Percentiles rank a stretch among this genome's conserved stretches.
These are phyloP conservation scores for Chrysochloris asiatica DNA, from an alignment of 2,113 vertebrate species.

Conservation along the genomic window DNA sequence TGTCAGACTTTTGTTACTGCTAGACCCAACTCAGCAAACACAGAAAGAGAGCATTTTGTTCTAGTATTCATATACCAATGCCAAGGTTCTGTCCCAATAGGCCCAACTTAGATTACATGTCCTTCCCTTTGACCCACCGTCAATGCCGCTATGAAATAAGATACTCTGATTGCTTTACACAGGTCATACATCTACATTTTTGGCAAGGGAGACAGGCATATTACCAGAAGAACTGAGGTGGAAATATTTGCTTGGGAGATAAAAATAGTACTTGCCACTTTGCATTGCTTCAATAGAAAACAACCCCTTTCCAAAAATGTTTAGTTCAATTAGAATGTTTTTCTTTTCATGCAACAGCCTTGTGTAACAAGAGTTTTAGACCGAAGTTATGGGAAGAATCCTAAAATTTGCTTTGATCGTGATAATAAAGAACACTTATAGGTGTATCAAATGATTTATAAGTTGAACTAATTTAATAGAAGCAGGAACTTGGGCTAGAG, in stretches of 20 bases:
- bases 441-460: background rate
- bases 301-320: background rate
- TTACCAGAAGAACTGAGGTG: background rate
- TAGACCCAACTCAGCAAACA: background rate
- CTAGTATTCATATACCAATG: background rate
- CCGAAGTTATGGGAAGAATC: background rate
- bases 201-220: background rate
- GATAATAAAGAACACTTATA: background rate
- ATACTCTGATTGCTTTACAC: background rate
- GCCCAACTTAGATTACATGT: background rate
- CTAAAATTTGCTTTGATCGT: background rate
- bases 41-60: background rate
- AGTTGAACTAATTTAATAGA: background rate
- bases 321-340: background rate
- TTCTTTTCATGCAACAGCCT: background rate
- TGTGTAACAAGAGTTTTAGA: background rate
- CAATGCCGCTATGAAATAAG: background rate
- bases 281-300: background rate
- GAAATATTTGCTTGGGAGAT: slow-evolving; percentile 5
- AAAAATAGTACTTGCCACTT: background rate
- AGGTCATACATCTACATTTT: background rate
- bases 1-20: background rate
- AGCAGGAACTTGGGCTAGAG: background rate
- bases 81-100: background rate
- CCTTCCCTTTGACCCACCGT: background rate